These are phyloP conservation scores for Cinara cedri DNA, from an alignment of 2,888 invertebrate species.

Conservation along the genomic window DNA sequence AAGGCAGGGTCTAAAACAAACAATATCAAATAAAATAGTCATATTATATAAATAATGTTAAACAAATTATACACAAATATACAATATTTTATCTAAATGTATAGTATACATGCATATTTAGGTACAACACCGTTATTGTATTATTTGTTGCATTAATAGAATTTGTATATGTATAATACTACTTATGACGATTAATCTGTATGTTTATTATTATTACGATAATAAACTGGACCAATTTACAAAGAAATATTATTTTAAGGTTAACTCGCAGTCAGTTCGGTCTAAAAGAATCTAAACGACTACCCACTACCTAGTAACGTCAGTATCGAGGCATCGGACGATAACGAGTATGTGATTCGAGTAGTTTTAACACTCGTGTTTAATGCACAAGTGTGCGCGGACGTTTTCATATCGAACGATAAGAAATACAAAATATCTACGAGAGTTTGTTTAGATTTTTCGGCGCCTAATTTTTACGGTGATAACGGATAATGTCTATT, in stretches of 20 bases:
- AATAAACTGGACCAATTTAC: constrained; percentile 21
- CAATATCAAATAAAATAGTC: too few species aligned
- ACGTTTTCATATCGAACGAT: background rate
- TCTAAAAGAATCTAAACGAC: background rate
- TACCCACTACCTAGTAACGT: background rate
- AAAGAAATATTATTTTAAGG: constrained; percentile 9
- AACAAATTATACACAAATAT: too few species aligned
- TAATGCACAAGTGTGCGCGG: background rate
- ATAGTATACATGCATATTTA: too few species aligned
- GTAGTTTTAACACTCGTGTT: constrained; percentile 12
- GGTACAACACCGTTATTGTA: too few species aligned
- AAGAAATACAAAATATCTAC: background rate
- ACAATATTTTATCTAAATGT: too few species aligned
- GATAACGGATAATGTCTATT: background rate
- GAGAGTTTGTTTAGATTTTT: background rate
- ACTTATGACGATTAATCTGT: too few species aligned
- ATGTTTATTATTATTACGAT: background rate
- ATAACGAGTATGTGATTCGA: background rate
- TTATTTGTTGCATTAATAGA: too few species aligned
- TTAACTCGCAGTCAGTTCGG: background rate
- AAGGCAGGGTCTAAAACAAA: too few species aligned
- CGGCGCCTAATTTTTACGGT: background rate
- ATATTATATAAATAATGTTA: too few species aligned
- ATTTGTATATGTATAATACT: too few species aligned
- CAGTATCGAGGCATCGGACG: background rate